Percentiles rank a stretch among this genome's conserved stretches.
Conservation (phyloP, 2,888 invertebrate genomes). For the Pterostichus madidus region DNA sequence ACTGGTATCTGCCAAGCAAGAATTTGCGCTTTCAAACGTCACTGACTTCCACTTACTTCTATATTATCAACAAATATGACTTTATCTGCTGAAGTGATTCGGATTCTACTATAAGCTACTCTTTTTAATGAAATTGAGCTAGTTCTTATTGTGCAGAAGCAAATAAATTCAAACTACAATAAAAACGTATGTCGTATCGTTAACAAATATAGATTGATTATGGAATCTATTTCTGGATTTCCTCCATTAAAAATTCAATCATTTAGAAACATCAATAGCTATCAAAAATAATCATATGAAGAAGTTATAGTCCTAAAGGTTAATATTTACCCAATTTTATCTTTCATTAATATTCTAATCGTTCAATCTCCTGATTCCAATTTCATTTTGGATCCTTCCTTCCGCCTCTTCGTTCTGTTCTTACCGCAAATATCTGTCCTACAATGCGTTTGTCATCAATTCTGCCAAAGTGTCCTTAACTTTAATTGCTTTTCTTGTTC, state of each 20-base stretch:
- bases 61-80: too few species aligned
- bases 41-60: too few species aligned
- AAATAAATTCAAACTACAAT: too few species aligned
- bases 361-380: constrained; percentile 25
- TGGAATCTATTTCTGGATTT: neutral
- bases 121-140: too few species aligned
- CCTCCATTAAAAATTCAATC: constrained; percentile 1
- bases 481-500: constrained; percentile 53
- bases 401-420: neutral
- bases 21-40: too few species aligned
- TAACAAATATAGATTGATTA: neutral
- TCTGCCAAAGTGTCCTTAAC: constrained; percentile 48
- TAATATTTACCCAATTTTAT: constrained; percentile 15
- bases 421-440: constrained; percentile 13
- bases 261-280: neutral
- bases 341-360: constrained; percentile 24
- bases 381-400: constrained; percentile 6
- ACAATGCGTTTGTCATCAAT: constrained; percentile 43
- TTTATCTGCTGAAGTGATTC: too few species aligned
- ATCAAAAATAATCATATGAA: neutral
- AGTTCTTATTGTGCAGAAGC: too few species aligned
- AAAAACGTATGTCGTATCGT: neutral
- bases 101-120: too few species aligned
- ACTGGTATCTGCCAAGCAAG: too few species aligned
- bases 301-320: neutral